A percentile compares a stretch with the other conserved stretches of the same genome.
These are phyloP conservation scores for Synanthedon formicaeformis DNA, from an alignment of 2,888 invertebrate species.

Conservation along the genomic window DNA sequence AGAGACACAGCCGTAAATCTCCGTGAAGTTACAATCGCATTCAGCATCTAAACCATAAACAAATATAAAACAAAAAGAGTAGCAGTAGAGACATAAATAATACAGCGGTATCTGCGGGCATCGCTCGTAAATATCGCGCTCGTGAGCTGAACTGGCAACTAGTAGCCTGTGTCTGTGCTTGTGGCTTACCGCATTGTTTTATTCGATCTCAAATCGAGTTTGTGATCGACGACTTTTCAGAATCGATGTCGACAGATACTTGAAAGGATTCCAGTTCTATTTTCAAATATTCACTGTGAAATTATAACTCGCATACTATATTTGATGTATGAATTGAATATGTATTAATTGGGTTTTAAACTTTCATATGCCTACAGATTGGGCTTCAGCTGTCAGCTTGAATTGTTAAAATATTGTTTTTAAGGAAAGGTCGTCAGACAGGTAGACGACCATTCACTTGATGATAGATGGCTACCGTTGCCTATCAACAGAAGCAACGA, in stretches of 20 bases:
- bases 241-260: background rate
- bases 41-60: background rate
- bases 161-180: constrained; percentile 10
- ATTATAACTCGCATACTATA: too few relatives aligned
- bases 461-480: too few relatives aligned
- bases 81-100: constrained; percentile 60
- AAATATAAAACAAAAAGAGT: constrained; percentile 23
- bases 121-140: constrained; percentile 44
- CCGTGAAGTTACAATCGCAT: background rate
- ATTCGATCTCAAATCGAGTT: background rate
- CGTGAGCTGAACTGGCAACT: constrained; percentile 38
- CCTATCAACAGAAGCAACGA: too few relatives aligned
- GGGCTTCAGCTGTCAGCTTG: too few relatives aligned
- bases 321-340: too few relatives aligned
- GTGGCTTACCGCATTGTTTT: background rate
- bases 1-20: background rate
- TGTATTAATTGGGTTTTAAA: too few relatives aligned
- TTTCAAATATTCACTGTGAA: too few relatives aligned
- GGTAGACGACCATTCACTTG: too few relatives aligned
- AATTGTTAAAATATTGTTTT: too few relatives aligned
- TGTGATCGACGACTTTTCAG: background rate
- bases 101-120: constrained; percentile 35
- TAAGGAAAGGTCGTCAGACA: too few relatives aligned
- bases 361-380: too few relatives aligned
- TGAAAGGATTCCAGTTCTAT: too few relatives aligned